Evolutionary conservation across 2,113 vertebrate species (phyloP), one percentile per base, ranked within the genome.

Genomic region (Ellobius talpinus): DNA sequence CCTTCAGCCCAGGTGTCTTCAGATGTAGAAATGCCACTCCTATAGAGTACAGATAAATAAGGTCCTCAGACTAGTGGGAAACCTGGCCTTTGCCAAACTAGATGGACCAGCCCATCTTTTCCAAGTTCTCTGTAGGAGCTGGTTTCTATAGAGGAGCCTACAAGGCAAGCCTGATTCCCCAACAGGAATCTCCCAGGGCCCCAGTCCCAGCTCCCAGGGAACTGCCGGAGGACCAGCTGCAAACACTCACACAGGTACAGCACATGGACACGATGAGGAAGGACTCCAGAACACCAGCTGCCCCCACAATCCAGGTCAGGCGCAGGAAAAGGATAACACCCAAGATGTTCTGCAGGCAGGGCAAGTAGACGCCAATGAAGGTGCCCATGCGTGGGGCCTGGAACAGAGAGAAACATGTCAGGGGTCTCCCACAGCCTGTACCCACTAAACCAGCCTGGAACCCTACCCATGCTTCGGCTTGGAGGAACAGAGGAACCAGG

Each of bases 301-400:
- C 99, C 52, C 99, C 99, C 31, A 99, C 99, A 31, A 99, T 99
- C 99, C 99, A 99, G 0, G 99, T 99, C 68, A 99, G 99, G 45
- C 99, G 99, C 73, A 99, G 98, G 95, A 99, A 99, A 92, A 99
- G 99, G 98, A 99, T 99, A 82, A 99, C 99, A 6, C 99, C 99
- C 84, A 99, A 98, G 90, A 99, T 99, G 94, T 99, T 99, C 98
- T 99, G 99, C 92, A 99, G 99, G 95, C 99, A 99, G 21, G 99
- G 99, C 93, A 99, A 99, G 98, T 99, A 99, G 66, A 99, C 99
- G 0, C 99, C 99, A 81, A 99, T 99, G 97, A 99, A 99, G 72
- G 99, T 99, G 92, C 99, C 99, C 99, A 99, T 99, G 96, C 98
- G 98, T 31, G 99, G 99, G 96, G 99, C 99, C 99, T 99, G 95